phyloP scores from a whole-genome alignment of 2,888 invertebrate genomes.

The Apodemia duryi region DNA sequence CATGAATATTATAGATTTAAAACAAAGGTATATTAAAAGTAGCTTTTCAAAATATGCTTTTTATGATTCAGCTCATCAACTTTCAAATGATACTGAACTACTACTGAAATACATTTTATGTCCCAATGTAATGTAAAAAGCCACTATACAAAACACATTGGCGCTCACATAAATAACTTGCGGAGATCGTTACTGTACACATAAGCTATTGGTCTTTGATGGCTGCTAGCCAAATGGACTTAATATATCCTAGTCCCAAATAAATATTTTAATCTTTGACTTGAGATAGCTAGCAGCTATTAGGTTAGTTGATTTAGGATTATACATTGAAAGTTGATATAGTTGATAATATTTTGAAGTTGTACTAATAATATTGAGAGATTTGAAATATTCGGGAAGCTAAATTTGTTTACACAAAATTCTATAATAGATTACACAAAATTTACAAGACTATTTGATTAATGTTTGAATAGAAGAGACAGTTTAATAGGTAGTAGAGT shows the following conservation, averaged over 20 bases:
- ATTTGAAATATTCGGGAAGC: too few relatives aligned
- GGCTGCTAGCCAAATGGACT: conserved; percentile 18
- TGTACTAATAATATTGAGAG: too few relatives aligned
- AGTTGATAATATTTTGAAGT: background rate
- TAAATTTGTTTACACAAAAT: too few relatives aligned
- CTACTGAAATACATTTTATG: background rate
- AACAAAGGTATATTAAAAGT: too few relatives aligned
- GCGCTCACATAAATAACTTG: conserved; percentile 8
- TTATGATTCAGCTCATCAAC: background rate
- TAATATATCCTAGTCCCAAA: conserved; percentile 19
- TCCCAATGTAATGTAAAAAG: background rate
- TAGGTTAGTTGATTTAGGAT: background rate
- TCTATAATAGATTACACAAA: too few relatives aligned
- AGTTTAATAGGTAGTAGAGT: too few relatives aligned
- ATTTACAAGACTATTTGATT: too few relatives aligned
- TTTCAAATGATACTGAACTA: background rate
- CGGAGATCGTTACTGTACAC: conserved; percentile 3
- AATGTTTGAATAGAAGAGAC: too few relatives aligned
- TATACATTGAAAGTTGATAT: background rate
- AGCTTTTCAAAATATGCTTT: too few relatives aligned
- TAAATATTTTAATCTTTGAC: conserved; percentile 15
- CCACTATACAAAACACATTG: conserved; percentile 4
- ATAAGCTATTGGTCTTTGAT: conserved; percentile 21
- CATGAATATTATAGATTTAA: too few relatives aligned
- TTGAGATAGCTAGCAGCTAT: background rate